phyloP scores from a whole-genome alignment of 37 sponge, comb jelly and placozoan species.

The Axinella damicornis region DNA sequence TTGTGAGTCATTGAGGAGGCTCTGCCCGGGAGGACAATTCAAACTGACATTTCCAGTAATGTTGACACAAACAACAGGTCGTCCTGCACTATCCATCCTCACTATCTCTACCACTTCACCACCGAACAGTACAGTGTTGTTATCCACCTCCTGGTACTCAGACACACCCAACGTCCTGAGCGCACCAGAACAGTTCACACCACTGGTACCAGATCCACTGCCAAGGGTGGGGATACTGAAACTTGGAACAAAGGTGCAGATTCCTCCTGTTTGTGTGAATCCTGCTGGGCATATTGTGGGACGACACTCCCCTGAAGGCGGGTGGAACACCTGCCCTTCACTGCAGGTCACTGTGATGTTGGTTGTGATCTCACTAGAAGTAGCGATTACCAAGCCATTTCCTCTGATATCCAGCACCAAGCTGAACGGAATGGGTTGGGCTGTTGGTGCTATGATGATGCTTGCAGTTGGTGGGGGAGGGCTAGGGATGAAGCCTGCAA shows the following conservation, averaged over 20 bases:
- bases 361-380: not conserved
- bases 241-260: no score
- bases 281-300: constrained; percentile 19
- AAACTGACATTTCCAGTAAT: no score
- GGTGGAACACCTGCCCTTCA: not conserved
- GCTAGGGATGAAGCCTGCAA: no score
- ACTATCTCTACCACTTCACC: no score
- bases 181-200: constrained; percentile 17
- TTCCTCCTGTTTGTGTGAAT: not conserved
- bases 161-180: constrained; percentile 8
- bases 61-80: no score
- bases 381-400: constrained; percentile 1
- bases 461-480: no score
- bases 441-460: not conserved
- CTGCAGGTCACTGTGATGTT: not conserved
- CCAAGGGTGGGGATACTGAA: no score
- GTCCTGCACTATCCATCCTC: no score
- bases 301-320: constrained; percentile 17
- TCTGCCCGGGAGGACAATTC: no score
- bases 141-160: constrained; percentile 16
- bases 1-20: no score
- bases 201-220: no score
- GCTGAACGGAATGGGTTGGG: constrained; percentile 8
- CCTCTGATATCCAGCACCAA: constrained; percentile 15
- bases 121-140: not conserved